Base-by-base conservation (phyloP, 2,797 vertebrate genomes). In the Adrianichthys oophorus region DNA sequence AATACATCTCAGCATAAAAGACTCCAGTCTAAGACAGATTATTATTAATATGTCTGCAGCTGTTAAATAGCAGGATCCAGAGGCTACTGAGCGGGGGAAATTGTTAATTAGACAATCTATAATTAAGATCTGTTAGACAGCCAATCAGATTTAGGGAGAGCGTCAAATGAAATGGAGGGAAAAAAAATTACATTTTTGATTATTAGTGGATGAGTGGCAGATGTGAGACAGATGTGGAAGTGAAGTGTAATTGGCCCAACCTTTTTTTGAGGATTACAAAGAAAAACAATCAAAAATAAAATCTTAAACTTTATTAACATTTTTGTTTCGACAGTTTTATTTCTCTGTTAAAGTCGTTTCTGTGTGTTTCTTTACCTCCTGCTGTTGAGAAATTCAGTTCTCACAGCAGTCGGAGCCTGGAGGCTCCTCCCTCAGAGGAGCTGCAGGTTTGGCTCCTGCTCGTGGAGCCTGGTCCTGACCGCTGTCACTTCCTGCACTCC, bases 401-500 rank as follows among this genome's bases (percentile, higher is more conserved):
- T 32, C 32, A 32, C 32, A 37, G 32, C 32, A 37, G 32, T 3
- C 8, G 32, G 32, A 10, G n/a, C 50, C 19, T 5, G 1, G 19
- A 26, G 14, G 32, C 32, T 37, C 32, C 32, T 40, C 52, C 51
- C 19, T 26, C 7, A 7, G 1, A 26, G 5, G 26, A 26, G 26
- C 26, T 26, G 26, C 26, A 26, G 26, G 26, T 26, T 26, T 26
- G 70, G 57, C 48, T 15, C 2, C 17, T 15, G 16, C 5, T 26
- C 24, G 24, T 26, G 24, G 24, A 26, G 4, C 24, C 26, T 7
- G 24, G 13, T n/a, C 21, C 46, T 4, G 8, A 56, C 15, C 4
- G 55, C 61, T 46, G 83, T 93, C 86, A 95, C 90, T 97, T 98
- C 90, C 91, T 93, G 76, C 88, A 56, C 67, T 95, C 94, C 72